These are phyloP conservation scores for Takifugu bimaculatus DNA, from an alignment of 2,113 vertebrate genomes.

Conservation along the genomic window DNA sequence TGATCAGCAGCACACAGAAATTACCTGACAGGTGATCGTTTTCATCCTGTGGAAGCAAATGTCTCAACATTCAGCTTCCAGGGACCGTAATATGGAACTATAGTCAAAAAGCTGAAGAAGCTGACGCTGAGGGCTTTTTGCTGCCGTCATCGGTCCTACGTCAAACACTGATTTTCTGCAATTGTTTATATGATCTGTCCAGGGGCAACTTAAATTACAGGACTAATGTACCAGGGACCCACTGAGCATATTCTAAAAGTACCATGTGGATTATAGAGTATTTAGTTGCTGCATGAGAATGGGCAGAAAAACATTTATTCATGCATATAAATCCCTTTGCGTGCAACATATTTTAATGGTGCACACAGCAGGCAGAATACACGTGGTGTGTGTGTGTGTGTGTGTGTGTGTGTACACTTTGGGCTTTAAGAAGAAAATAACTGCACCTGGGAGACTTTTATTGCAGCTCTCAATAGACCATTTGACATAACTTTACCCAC, in stretches of 20 bases:
- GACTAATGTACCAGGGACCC: neutral
- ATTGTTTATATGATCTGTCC: neutral
- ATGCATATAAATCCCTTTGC: constrained; percentile 44
- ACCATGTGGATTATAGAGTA: constrained; percentile 44
- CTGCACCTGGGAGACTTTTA: too few relatives aligned
- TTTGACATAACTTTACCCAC: too few relatives aligned
- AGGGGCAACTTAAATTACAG: neutral
- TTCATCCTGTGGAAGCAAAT: neutral
- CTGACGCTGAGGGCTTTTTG: neutral
- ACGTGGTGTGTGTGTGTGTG: neutral
- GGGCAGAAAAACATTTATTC: constrained; percentile 36
- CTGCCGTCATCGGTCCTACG: constrained; percentile 8
- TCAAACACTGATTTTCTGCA: neutral
- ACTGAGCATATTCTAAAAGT: constrained; percentile 5
- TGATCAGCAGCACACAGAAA: constrained; percentile 31
- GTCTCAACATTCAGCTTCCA: too few relatives aligned
- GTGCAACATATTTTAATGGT: constrained; percentile 32
- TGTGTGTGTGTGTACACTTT: too few relatives aligned
- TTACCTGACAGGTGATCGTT: constrained; percentile 45
- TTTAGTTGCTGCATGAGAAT: constrained; percentile 38
- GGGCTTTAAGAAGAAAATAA: too few relatives aligned
- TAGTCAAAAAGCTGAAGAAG: neutral
- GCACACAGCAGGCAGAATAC: neutral
- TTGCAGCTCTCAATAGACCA: too few relatives aligned
- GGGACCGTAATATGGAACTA: too few relatives aligned